phyloP scores from a whole-genome alignment of 2,888 invertebrate genomes.

The Resseliella maxima region DNA sequence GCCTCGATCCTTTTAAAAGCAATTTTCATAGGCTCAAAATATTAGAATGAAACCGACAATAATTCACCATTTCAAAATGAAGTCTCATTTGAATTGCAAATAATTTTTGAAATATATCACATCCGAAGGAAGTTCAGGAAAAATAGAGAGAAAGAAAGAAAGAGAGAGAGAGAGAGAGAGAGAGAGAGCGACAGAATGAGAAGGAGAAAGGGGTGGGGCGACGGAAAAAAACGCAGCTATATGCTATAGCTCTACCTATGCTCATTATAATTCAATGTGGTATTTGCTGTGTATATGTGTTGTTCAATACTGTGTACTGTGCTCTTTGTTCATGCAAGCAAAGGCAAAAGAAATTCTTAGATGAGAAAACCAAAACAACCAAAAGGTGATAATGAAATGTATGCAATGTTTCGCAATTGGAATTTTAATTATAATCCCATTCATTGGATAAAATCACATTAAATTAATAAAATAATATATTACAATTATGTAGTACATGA shows the following conservation, averaged over 20 bases:
- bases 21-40: not conserved
- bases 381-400: conserved; percentile 23
- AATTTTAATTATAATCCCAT: conserved; percentile 45
- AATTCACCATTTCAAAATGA: conserved; percentile 43
- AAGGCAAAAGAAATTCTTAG: not conserved
- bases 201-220: too few relatives aligned
- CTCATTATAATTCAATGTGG: not conserved
- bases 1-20: conserved; percentile 14
- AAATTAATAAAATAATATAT: conserved; percentile 32
- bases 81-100: conserved; percentile 51
- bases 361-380: not conserved
- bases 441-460: conserved; percentile 37
- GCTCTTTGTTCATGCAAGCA: not conserved
- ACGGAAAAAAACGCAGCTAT: not conserved
- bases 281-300: not conserved
- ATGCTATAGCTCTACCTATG: not conserved
- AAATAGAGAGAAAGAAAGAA: too few relatives aligned
- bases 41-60: not conserved
- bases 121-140: not conserved
- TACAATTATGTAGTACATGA: not conserved
- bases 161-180: not conserved
- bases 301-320: too few relatives aligned
- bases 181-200: too few relatives aligned
- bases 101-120: conserved; percentile 42
- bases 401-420: conserved; percentile 43